Base-by-base conservation (phyloP, 2,113 vertebrate species). In the Picathartes gymnocephalus region DNA sequence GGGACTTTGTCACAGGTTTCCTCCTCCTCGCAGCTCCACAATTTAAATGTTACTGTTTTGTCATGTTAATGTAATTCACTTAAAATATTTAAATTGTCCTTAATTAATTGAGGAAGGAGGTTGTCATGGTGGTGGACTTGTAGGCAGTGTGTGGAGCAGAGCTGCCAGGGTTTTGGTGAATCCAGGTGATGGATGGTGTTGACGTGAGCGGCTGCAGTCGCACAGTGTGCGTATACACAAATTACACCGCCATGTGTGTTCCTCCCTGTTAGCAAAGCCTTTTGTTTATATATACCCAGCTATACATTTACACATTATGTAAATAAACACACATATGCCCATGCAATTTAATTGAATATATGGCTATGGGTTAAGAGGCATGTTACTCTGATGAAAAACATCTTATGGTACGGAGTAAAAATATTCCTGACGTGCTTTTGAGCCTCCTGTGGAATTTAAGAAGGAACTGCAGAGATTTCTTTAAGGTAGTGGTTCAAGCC, bases 291-390 rank as follows among this genome's bases (percentile, higher is more conserved):
- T 90, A 96, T 96, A 96, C 90, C 90, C 94, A 90, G 95, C 92
- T 97, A 96, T 97, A 97, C 96, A 92, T 97, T 97, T 96, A 90
- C 96, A 97, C 94, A 93, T 92, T 96, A 93, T 93, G 94, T 96
- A 96, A 96, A 96, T 97, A 97, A 96, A 96, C 96, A 95, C 94
- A 94, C 95, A 96, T 97, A 96, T 97, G 96, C 93, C 95, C 88
- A 42, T 93, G 93, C 92, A 95, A 94, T 97, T 96, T 96, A 96
- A 96, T 96, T 96, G 95, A 96, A 95, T 97, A 94, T 96, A 95
- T 90, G 86, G 86, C 90, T 95, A 7, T 90, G 92, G 93, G 93
- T 96, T 96, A 94, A 96, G 92, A 96, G 95, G 95, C 93, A 96
- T 84, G 86, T 94, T 96, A 96, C 82, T 96, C 92, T 93, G 94